Percentiles rank a stretch among this genome's conserved stretches.
These are phyloP conservation scores for Acromyrmex charruanus DNA, from an alignment of 1,140 invertebrate species.

Conservation along the genomic window DNA sequence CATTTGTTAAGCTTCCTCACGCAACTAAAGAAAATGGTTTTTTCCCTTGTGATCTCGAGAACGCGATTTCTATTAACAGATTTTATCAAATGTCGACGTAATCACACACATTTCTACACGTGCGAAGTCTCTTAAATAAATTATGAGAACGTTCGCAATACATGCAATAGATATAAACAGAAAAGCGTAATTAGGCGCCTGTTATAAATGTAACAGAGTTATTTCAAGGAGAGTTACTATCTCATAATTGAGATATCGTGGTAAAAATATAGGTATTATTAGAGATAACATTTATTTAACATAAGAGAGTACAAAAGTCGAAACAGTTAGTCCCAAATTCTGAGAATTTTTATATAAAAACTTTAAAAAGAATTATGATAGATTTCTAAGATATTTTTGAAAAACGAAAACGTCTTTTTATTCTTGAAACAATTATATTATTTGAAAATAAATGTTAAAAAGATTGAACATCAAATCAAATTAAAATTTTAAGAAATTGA, in stretches of 20 bases:
- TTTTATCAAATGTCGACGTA: not conserved
- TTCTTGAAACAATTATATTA: not conserved
- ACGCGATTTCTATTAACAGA: not conserved
- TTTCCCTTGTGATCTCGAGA: not conserved
- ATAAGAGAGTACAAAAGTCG: not conserved
- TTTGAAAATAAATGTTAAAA: not conserved
- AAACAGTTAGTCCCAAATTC: not conserved
- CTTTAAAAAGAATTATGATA: not conserved
- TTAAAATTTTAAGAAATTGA: not conserved
- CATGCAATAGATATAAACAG: not conserved
- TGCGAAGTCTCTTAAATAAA: constrained; percentile 3
- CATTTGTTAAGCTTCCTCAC: not conserved
- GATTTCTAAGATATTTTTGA: not conserved
- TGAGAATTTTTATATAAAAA: not conserved
- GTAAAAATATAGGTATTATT: not conserved
- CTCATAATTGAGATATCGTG: not conserved
- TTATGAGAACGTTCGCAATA: not conserved
- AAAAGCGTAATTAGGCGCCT: not conserved
- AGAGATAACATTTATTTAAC: not conserved
- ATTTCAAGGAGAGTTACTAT: not conserved
- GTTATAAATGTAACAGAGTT: constrained; percentile 33
- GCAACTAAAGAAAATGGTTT: not conserved
- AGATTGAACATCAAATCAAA: not conserved
- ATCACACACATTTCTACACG: too few species aligned
- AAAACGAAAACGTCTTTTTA: not conserved